Evolutionary conservation across 2,113 vertebrate genomes (phyloP), one percentile per base, ranked within the genome.

Genomic region (Anser cygnoides): DNA sequence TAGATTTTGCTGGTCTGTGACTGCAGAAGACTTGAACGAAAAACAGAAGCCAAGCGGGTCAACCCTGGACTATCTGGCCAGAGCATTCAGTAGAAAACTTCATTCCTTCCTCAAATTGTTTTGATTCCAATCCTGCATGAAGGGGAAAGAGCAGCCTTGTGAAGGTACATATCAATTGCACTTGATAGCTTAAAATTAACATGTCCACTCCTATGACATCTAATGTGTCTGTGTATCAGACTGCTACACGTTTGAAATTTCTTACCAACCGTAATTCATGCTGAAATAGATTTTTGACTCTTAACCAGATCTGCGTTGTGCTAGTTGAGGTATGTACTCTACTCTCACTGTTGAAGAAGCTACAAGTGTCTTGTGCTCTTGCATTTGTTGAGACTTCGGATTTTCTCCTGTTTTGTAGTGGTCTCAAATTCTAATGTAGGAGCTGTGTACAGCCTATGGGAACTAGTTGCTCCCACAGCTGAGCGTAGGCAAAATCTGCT

Each of bases 401-500:
- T 35, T 78, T 93, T 55, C 18, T 88, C 8, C 26, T 33, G 10
- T 81, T 63, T 14, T 11, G 7, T 78, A 49, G 61, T 6, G 33
- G 6, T 39, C 72, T 84, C 57, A 33, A 23, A 10, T 66, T 33
- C 49, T 79, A 1, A 54, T 61, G 68, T 17, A 61, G 70, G 29
- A 54, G 33, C 79, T 92, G 5, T 3, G 11, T 18, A 7, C 19
- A 82, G 26, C 35, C 46, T 79, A 0, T 61, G 57, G 87, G 68
- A 82, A 25, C 39, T 65, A 50, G 23, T 41, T 82, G 39, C 20
- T 92, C 44, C 22, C 44, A 52, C n/a, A 81, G 37, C 10, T 65
- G 37, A 26, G 21, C 21, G 20, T 35, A 76, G 58, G 59, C 58
- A 82, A 76, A 95, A 93, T 92, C 87, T 92, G 57, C 92, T 93